Evolutionary conservation across 2,797 vertebrate species (phyloP), one percentile per base, ranked within the genome.

Genomic region (Xyrichtys novacula): DNA sequence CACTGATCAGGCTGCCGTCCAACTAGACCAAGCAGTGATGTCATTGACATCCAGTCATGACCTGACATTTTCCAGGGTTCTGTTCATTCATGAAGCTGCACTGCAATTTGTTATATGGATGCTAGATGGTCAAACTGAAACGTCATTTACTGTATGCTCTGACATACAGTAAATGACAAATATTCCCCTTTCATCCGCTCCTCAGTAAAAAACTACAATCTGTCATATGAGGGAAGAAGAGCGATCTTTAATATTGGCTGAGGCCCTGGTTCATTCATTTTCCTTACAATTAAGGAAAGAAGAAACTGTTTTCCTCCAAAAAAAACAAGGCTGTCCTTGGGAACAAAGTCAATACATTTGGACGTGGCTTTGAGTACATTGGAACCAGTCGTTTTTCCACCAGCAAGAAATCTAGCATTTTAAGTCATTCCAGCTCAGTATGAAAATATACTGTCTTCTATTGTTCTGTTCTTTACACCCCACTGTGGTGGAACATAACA

Each of bases 51-150:
- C 78, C 84, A 85, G 23, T 84, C 76, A 81, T 82, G 78, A 93
- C 81, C 85, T 80, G 89, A 85, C 74, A 73, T 84, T 91, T 93
- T 94, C 88, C 83, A 89, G 31, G 70, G 71, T 83, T 61, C 49
- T 28, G 49, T 74, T 89, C 77, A 80, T 81, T 83, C 76, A 64
- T 56, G 36, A 62, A 68, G 52, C 75, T 70, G 81, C 28, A 73
- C 80, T 58, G 5, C 69, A 84, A 83, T 89, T 87, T 87, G 60
- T 38, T 56, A 61, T 53, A 57, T 70, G 46, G 69, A 77, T 66
- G 65, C 60, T 65, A 56, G 84, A 75, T 36, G 50, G 64, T 77
- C 66, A 58, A 71, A 72, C 43, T 66, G 40, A 66, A 83, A 79
- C 73, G 62, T 39, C 46, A 61, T 84, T 78, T 77, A 42, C 39